Percentiles rank a stretch among this genome's conserved stretches.
phyloP scores from a whole-genome alignment of 2,113 vertebrate species.

The Sander vitreus region DNA sequence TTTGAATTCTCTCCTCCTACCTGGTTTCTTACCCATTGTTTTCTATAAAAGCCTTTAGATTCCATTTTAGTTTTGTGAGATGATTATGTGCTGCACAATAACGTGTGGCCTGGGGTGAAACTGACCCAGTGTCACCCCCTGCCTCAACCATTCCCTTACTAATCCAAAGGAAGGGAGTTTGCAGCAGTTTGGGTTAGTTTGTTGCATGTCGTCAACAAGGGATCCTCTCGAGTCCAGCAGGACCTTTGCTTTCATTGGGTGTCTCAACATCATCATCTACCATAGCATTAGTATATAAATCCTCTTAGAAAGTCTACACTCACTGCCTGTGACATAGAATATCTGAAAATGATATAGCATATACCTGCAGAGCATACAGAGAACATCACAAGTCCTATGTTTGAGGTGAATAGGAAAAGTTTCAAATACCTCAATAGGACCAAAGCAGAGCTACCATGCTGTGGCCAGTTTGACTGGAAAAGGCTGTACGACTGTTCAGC shows the following conservation, averaged over 20 bases:
- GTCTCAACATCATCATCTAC: slow-evolving; percentile 62
- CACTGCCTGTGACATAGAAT: slow-evolving; percentile 73
- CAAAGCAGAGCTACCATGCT: slow-evolving; percentile 44
- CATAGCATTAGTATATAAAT: slow-evolving; percentile 69
- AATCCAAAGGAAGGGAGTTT: slow-evolving; percentile 39
- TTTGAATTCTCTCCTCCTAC: slow-evolving; percentile 7
- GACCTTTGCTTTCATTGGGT: slow-evolving; percentile 71
- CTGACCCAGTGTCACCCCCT: slow-evolving; percentile 17
- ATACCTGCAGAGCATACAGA: slow-evolving; percentile 56
- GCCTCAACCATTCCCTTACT: slow-evolving; percentile 5
- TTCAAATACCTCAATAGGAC: slow-evolving; percentile 50
- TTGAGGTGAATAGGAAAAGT: slow-evolving; percentile 38
- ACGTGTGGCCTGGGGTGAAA: slow-evolving; percentile 13
- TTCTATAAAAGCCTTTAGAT: slow-evolving; percentile 41
- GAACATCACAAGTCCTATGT: slow-evolving; percentile 21
- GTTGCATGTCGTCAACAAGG: slow-evolving; percentile 64
- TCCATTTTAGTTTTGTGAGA: slow-evolving; percentile 31
- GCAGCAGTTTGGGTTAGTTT: slow-evolving; percentile 73
- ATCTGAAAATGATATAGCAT: slow-evolving; percentile 72
- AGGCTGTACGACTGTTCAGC: slow-evolving; percentile 67
- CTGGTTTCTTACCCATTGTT: slow-evolving; percentile 2
- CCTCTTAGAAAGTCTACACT: slow-evolving; percentile 55
- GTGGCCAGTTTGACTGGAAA: slow-evolving; percentile 68
- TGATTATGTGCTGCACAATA: slow-evolving; percentile 52
- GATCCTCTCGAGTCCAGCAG: slow-evolving; percentile 48